These are phyloP conservation scores for Eubucco bourcierii DNA, from an alignment of 2,113 vertebrate species.

Conservation along the genomic window DNA sequence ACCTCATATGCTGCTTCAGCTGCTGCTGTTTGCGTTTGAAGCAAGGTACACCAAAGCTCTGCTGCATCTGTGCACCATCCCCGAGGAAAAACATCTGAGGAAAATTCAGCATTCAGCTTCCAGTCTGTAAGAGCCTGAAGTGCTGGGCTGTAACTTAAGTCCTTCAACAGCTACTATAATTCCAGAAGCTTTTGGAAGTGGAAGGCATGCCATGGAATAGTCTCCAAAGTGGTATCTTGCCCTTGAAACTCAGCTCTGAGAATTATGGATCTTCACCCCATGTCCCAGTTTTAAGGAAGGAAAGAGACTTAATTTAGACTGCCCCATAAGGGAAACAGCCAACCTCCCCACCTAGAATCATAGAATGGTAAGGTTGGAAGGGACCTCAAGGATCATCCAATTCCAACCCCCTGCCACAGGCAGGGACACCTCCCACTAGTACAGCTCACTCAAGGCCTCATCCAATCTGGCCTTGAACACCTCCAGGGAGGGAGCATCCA, in stretches of 20 bases:
- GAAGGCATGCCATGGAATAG: not conserved
- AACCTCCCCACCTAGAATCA: not conserved
- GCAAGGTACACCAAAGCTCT: not conserved
- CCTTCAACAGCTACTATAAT: not conserved
- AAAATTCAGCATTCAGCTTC: not conserved
- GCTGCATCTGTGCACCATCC: not conserved
- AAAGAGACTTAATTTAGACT: not conserved
- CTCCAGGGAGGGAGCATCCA: too few species aligned
- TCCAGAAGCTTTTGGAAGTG: not conserved
- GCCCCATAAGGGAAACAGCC: not conserved
- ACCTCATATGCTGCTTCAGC: not conserved
- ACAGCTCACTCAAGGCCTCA: too few species aligned
- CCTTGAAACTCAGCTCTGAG: not conserved
- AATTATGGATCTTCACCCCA: not conserved
- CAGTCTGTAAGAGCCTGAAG: not conserved
- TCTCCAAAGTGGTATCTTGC: not conserved
- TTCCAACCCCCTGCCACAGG: too few species aligned
- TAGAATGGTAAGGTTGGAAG: too few species aligned
- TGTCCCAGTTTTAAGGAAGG: not conserved
- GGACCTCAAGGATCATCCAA: too few species aligned
- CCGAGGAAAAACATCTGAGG: not conserved
- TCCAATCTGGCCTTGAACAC: too few species aligned
- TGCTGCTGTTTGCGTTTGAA: constrained; percentile 37
- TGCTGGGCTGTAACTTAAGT: not conserved
- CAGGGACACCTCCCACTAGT: too few species aligned